These are phyloP conservation scores for Alectura lathami DNA, from an alignment of 2,113 vertebrate genomes.

Conservation along the genomic window DNA sequence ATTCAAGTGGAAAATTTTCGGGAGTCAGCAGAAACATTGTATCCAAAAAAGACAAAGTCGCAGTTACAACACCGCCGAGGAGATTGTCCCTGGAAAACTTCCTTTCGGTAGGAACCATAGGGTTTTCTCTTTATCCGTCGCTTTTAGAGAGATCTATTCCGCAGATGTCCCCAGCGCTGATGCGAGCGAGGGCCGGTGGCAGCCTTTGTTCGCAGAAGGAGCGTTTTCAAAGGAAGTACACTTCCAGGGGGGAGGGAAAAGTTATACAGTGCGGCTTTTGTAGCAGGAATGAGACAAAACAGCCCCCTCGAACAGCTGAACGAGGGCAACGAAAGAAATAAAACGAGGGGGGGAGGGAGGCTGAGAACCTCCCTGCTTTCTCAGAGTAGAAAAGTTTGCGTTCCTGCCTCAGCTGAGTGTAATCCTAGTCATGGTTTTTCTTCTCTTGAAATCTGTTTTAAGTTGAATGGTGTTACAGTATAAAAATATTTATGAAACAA, in stretches of 20 bases:
- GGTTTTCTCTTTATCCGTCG: conserved; percentile 55
- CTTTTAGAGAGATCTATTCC: not conserved
- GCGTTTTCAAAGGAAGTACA: conserved; percentile 64
- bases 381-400: conserved; percentile 25
- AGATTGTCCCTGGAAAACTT: conserved; percentile 82
- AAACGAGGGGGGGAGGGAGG: not conserved
- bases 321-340: not conserved
- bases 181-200: conserved; percentile 66
- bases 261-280: conserved; percentile 57
- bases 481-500: conserved; percentile 82
- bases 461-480: conserved; percentile 69
- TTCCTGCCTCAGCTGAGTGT: not conserved
- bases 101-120: conserved; percentile 80
- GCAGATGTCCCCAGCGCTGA: not conserved
- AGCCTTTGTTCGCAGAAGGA: conserved; percentile 76
- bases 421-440: conserved; percentile 34
- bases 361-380: not conserved
- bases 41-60: conserved; percentile 91
- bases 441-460: conserved; percentile 65
- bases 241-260: conserved; percentile 58
- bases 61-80: conserved; percentile 80
- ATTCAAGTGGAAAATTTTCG: conserved; percentile 89
- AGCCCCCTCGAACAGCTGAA: not conserved
- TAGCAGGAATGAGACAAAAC: conserved; percentile 44
- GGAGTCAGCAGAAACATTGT: conserved; percentile 87